Evolutionary conservation across 2,113 vertebrate genomes (phyloP).

Genomic region (Falcunculus frontatus): DNA sequence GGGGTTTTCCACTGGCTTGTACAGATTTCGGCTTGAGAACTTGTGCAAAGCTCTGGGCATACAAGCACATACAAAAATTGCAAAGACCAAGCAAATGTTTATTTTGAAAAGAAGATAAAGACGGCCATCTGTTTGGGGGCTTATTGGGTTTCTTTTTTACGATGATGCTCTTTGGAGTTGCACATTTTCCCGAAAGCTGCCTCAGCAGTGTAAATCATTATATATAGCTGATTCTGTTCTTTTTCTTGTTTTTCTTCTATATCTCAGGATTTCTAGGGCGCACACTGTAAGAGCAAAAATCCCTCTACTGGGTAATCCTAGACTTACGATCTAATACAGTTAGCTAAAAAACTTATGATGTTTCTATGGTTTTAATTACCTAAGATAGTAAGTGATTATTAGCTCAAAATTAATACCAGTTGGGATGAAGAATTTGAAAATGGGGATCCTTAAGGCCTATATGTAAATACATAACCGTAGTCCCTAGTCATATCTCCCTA

Average conservation of each 20-base stretch:
- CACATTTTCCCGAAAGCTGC: not conserved
- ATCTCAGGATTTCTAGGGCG: not conserved
- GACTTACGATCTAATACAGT: not conserved
- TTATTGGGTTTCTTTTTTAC: not conserved
- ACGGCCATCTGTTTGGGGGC: not conserved
- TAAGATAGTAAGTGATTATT: not conserved
- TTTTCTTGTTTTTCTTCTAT: not conserved
- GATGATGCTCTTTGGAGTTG: not conserved
- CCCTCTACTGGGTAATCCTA: not conserved
- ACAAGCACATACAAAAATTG: not conserved
- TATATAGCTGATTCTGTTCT: not conserved
- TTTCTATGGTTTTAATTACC: not conserved
- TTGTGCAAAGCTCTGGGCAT: not conserved
- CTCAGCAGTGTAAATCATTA: not conserved
- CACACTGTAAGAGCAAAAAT: not conserved
- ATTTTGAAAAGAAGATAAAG: not conserved
- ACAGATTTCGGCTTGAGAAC: not conserved
- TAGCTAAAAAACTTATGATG: not conserved
- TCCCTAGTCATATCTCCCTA: not conserved
- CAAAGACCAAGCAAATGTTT: not conserved
- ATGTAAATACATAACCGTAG: not conserved
- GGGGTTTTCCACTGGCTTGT: not conserved
- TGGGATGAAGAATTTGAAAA: not conserved
- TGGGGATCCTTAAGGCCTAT: not conserved
- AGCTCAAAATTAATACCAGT: not conserved